These are phyloP conservation scores for Calephelis virginiensis DNA, from an alignment of 1,140 invertebrate genomes.

Conservation along the genomic window DNA sequence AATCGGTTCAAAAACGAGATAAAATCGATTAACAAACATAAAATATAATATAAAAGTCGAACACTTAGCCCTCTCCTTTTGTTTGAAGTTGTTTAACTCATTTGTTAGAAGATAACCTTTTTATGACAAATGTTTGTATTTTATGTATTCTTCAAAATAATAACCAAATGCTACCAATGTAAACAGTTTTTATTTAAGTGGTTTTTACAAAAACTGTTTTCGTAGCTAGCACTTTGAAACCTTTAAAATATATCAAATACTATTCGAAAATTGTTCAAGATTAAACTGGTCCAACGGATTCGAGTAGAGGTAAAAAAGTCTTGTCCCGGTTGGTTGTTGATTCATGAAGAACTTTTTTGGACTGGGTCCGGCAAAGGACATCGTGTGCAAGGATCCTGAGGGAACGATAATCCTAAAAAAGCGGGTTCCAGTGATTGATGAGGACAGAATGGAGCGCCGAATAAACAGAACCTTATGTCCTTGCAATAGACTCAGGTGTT, in stretches of 20 bases:
- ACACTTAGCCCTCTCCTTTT: too few relatives aligned
- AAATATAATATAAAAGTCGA: too few relatives aligned
- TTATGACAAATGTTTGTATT: too few relatives aligned
- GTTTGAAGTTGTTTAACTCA: too few relatives aligned
- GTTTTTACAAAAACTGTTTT: too few relatives aligned
- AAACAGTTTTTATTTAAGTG: too few relatives aligned
- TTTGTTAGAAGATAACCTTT: too few relatives aligned
- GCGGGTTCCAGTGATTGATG: conserved; percentile 64
- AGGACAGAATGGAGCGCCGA: conserved; percentile 48
- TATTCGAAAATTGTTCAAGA: conserved; percentile 2
- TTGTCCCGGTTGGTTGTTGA: conserved; percentile 39
- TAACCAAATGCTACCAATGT: too few relatives aligned
- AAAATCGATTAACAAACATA: too few relatives aligned
- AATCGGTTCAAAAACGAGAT: too few relatives aligned
- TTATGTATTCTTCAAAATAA: too few relatives aligned
- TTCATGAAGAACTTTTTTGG: conserved; percentile 46
- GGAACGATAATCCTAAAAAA: conserved; percentile 61
- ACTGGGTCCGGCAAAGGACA: conserved; percentile 38
- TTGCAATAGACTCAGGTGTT: conserved; percentile 53
- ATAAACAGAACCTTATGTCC: conserved; percentile 58
- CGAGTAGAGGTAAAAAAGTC: conserved; percentile 39
- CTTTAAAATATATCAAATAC: neutral
- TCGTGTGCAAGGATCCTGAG: conserved; percentile 40
- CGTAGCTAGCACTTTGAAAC: neutral
- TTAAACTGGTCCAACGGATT: conserved; percentile 20